Base-by-base conservation (phyloP, 2,888 invertebrate species). In the Seladonia tumulorum region DNA sequence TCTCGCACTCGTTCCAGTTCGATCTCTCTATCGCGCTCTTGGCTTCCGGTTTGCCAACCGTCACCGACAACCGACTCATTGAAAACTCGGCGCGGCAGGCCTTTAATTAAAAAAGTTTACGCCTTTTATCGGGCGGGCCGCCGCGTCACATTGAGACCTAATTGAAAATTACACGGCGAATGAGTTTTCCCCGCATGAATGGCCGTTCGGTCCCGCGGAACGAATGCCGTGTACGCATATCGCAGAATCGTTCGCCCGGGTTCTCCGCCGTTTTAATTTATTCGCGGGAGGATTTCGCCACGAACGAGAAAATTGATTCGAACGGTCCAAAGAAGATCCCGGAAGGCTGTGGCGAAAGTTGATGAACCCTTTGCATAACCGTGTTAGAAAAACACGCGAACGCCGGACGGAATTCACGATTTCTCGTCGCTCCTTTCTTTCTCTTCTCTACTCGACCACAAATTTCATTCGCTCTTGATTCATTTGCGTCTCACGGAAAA, bases 71-170 rank as follows among this genome's bases (percentile, higher is more conserved):
- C 89, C 88, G 92, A 92, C 91, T 92, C 90, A 89, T 91, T 93
- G 90, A 91, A 92, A 94, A 93, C 93, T 94, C 91, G 39, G 47
- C 25, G 45, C 81, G 86, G 88, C 89, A 85, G 87, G 83, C 82
- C 89, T 92, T 93, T 94, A 93, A 94, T 94, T 94, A 93, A 93
- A 93, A 93, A 94, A 93, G 92, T 94, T 93, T 90, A 90, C 91
- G 89, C 90, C 91, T 88, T 92, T 92, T 89, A 90, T 90, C 87
- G 86, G 86, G 87, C 87, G 84, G 87, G 81, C 82, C 87, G 82
- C 87, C 82, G 80, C 88, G 86, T 85, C 81, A 73, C 87, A 89
- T 87, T 87, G 83, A 81, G 84, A 81, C 88, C 87, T 91, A 92
- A 92, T 92, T 91, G 87, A 89, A 91, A 92, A 92, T 90, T 92